These are phyloP conservation scores for Phorcus lineatus DNA, from an alignment of 2,888 invertebrate species.

Conservation along the genomic window DNA sequence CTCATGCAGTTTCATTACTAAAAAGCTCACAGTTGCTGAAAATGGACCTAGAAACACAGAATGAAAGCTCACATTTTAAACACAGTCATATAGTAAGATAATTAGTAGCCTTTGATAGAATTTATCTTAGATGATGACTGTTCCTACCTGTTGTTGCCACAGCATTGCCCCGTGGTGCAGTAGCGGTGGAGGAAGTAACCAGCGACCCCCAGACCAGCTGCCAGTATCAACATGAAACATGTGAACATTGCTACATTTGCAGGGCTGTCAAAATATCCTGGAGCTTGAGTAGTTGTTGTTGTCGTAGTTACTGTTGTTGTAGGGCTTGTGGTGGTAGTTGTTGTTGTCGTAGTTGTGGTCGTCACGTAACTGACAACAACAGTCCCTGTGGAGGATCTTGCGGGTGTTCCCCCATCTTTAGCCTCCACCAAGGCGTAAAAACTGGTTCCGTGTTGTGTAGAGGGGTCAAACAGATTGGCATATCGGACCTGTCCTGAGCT, in stretches of 20 bases:
- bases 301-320: conserved; percentile 39
- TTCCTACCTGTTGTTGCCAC: not conserved
- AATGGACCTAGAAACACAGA: no score
- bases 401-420: conserved; percentile 39
- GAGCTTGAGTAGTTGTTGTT: conserved; percentile 28
- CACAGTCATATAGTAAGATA: no score
- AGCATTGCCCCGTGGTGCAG: not conserved
- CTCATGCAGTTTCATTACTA: no score
- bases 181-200: not conserved
- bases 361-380: conserved; percentile 36
- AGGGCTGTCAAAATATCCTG: conserved; percentile 18
- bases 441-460: conserved; percentile 34
- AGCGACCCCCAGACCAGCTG: not conserved
- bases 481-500: conserved; percentile 17
- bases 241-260: conserved; percentile 26
- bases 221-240: not conserved
- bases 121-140: no score
- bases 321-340: conserved; percentile 41
- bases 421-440: conserved; percentile 35
- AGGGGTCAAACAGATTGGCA: not conserved
- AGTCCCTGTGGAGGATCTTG: conserved; percentile 31
- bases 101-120: no score
- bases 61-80: no score
- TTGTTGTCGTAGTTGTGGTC: conserved; percentile 42
- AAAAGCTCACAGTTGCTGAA: no score